Base-by-base conservation (phyloP, 2,797 vertebrate genomes). In the Sebastes diploproa region DNA sequence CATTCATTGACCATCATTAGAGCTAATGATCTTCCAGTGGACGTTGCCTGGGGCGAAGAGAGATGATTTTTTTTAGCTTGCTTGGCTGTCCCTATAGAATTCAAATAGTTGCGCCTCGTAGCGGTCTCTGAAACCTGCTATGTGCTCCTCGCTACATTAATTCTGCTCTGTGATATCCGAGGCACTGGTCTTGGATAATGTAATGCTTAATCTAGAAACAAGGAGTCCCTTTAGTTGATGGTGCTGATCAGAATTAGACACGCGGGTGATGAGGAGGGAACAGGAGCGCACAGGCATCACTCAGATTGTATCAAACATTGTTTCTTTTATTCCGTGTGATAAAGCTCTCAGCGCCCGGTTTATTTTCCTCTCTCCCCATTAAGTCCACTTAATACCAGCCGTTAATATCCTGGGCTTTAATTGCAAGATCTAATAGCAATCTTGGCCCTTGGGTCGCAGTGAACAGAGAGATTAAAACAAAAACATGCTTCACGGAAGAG, bases 321-420 rank as follows among this genome's bases (percentile, higher is more conserved):
- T 71, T 81, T 84, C 30, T 65, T 83, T 77, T 71, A 62, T 76
- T 74, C 54, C 1, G 7, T 9, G 52, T 18, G 38, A 68, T 82
- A 78, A 87, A 81, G 71, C 79, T 77, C 76, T 38, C 14, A n/a
- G 68, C 5, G 2, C 36, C 42, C 1, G 11, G 38, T 84, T 81
- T 83, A 81, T 87, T 83, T 79, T 76, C 72, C 14, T 46, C 32
- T 46, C 64, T 54, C 30, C 70, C 60, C n/a, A 80, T 86, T 84
- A 89, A 83, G 64, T 79, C 80, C 80, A 75, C 64, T 89, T 83
- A 90, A 83, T 80, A 68, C 68, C 25, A 78, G 60, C 38, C 7
- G 25, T 82, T 81, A 86, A 84, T 83, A 83, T 82, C 68, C 70
- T 58, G 63, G 58, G 67, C 79, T 73, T 83, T 89, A 86, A 89